Percentiles rank a stretch among this genome's conserved stretches.
These are phyloP conservation scores for Oncorhynchus keta DNA, from an alignment of 2,113 vertebrate genomes.

Conservation along the genomic window DNA sequence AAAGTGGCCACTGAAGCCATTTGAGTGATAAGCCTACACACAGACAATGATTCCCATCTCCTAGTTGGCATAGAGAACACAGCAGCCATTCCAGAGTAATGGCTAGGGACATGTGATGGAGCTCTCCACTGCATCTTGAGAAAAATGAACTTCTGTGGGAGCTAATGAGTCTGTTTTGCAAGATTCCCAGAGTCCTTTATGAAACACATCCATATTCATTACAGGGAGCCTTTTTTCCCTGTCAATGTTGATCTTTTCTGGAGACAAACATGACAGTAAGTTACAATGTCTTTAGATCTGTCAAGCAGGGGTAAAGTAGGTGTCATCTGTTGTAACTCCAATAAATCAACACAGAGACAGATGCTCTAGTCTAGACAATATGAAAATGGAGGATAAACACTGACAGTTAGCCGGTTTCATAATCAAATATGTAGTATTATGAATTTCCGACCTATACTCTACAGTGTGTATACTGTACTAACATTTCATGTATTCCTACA, in stretches of 20 bases:
- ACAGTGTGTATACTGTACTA: no score
- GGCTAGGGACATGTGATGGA: not conserved
- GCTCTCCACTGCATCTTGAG: not conserved
- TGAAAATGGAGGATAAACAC: no score
- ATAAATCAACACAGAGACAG: no score
- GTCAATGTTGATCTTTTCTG: not conserved
- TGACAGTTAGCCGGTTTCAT: no score
- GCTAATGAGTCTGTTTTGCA: constrained; percentile 10
- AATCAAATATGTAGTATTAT: no score
- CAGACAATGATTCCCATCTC: constrained; percentile 13
- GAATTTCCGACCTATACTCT: no score
- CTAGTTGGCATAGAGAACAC: not conserved
- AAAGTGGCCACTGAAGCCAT: constrained; percentile 9
- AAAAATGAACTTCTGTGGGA: not conserved
- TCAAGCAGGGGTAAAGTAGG: no score
- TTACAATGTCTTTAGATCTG: not conserved
- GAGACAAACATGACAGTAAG: constrained; percentile 8
- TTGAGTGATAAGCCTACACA: constrained; percentile 42
- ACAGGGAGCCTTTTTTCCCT: not conserved
- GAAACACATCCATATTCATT: constrained; percentile 7
- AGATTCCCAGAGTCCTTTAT: not conserved
- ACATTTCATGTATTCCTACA: no score
- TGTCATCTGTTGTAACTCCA: no score
- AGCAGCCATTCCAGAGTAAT: not conserved
- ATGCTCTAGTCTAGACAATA: no score